These are phyloP conservation scores for Bacillus rossius DNA, from an alignment of 1,140 invertebrate genomes.

Conservation along the genomic window DNA sequence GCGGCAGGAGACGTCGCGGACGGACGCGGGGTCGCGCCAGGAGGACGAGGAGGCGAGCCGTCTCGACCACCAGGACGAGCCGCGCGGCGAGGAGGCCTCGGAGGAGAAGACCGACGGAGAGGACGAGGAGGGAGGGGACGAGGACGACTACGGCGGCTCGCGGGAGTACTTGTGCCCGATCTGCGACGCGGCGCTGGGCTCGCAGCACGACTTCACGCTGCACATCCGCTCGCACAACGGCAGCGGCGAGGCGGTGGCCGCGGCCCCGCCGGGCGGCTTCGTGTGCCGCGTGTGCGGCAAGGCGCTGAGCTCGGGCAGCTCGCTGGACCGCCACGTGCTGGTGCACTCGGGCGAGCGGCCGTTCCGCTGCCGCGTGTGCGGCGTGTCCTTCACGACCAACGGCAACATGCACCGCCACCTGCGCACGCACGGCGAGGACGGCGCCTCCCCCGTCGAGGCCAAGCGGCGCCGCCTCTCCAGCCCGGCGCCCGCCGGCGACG, in stretches of 20 bases:
- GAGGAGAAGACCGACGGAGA: background rate
- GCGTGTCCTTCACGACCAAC: conserved; percentile 80
- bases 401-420: conserved; percentile 85
- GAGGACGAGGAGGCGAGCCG: background rate
- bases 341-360: conserved; percentile 70
- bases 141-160: background rate
- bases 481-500: conserved; percentile 30
- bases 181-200: conserved; percentile 52
- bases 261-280: conserved; percentile 42
- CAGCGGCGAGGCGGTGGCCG: conserved; percentile 32
- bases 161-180: conserved; percentile 47
- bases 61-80: background rate
- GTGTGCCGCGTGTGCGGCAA: conserved; percentile 49
- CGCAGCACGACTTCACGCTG: conserved; percentile 59
- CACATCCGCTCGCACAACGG: conserved; percentile 63
- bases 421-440: conserved; percentile 57
- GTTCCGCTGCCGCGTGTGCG: conserved; percentile 72
- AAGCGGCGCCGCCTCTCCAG: conserved; percentile 26
- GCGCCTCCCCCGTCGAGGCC: conserved; percentile 25
- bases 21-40: background rate
- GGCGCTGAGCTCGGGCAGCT: conserved; percentile 66
- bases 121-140: background rate
- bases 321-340: conserved; percentile 67
- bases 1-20: conserved; percentile 10
- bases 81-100: background rate